These are phyloP conservation scores for Fulmarus glacialis DNA, from an alignment of 2,113 vertebrate species.

Conservation along the genomic window DNA sequence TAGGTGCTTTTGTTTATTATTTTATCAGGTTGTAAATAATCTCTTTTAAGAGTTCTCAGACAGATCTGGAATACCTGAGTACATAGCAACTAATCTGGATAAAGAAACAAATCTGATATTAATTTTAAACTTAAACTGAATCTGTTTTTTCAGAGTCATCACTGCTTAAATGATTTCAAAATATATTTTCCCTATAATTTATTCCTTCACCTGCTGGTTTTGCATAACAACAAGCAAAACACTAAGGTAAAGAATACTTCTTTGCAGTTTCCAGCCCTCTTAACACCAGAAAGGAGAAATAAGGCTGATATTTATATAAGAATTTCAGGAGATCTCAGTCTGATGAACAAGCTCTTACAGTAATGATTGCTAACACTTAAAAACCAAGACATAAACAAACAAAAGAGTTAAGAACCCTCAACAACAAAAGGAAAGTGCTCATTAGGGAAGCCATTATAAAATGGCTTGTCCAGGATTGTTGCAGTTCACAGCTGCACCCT, in stretches of 20 bases:
- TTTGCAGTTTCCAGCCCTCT: background rate
- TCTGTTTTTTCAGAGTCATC: background rate
- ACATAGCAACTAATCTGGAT: background rate
- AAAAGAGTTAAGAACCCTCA: background rate
- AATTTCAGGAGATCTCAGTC: background rate
- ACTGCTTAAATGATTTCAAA: background rate
- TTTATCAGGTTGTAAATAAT: background rate
- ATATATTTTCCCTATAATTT: background rate
- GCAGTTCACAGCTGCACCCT: background rate
- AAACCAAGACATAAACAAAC: background rate
- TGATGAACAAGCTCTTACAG: background rate
- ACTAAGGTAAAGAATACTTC: background rate
- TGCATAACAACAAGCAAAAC: background rate
- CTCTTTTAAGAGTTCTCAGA: background rate
- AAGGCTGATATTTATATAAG: background rate
- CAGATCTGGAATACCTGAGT: background rate
- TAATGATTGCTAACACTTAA: background rate
- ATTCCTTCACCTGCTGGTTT: background rate
- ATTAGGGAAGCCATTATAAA: slow-evolving; percentile 18
- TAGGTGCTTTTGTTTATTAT: background rate
- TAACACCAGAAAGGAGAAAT: background rate
- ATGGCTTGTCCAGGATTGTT: background rate
- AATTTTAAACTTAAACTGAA: background rate
- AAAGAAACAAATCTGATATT: background rate
- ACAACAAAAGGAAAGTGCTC: background rate